Conservation (phyloP, 1,140 invertebrate species). For the Drosophila pallidifrons region DNA sequence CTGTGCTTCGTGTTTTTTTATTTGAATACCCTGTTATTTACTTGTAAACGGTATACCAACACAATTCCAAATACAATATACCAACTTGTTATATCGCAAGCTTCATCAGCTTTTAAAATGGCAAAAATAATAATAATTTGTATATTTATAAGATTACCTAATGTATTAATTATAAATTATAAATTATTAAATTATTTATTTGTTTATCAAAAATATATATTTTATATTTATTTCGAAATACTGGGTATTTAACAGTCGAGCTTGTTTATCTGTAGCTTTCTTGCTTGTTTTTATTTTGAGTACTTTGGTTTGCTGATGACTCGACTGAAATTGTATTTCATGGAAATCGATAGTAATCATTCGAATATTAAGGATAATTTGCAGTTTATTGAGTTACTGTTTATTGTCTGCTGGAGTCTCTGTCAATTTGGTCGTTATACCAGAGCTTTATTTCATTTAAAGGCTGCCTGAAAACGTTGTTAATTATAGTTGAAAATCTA, state of each 20-base stretch:
- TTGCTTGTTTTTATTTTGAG: neutral
- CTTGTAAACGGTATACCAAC: neutral
- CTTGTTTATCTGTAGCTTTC: neutral
- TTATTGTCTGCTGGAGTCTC: slow-evolving; percentile 4
- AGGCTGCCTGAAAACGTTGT: neutral
- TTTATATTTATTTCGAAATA: too few relatives aligned
- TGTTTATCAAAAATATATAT: too few relatives aligned
- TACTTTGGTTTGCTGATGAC: slow-evolving; percentile 21
- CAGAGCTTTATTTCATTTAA: neutral
- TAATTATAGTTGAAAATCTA: neutral
- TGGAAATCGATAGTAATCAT: slow-evolving; percentile 57
- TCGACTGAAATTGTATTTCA: slow-evolving; percentile 26
- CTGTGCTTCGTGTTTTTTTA: slow-evolving; percentile 20
- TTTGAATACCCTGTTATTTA: neutral
- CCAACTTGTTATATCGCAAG: too few relatives aligned
- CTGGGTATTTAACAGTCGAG: neutral
- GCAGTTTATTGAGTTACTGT: slow-evolving; percentile 47
- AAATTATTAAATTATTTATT: too few relatives aligned
- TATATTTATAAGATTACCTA: too few relatives aligned
- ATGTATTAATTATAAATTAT: too few relatives aligned
- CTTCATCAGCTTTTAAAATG: too few relatives aligned
- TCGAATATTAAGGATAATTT: slow-evolving; percentile 49
- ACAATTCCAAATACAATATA: neutral
- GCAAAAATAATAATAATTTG: too few relatives aligned
- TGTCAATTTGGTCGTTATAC: neutral